Conservation (phyloP, 2,888 invertebrate species). For the Euspilapteryx auroguttella region DNA sequence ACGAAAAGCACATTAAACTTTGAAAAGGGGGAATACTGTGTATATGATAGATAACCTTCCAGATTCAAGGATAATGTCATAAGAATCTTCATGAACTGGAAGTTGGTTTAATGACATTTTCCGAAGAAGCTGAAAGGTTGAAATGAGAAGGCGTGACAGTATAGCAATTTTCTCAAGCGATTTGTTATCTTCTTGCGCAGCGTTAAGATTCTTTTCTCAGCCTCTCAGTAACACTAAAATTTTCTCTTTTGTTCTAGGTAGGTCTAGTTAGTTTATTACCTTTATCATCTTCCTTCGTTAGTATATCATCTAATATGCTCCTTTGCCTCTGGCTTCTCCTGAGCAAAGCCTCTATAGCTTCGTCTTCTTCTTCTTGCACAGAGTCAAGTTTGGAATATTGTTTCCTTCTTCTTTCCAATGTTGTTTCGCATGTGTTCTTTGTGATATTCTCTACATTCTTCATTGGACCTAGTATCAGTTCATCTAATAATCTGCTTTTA, state of each 20-base stretch:
- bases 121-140: neutral
- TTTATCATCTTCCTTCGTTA: slow-evolving; percentile 63
- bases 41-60: too few species aligned
- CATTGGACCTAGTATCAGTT: slow-evolving; percentile 34
- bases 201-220: slow-evolving; percentile 40
- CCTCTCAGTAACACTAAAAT: slow-evolving; percentile 17
- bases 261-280: slow-evolving; percentile 42
- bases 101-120: too few species aligned
- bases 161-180: neutral
- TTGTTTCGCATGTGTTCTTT: slow-evolving; percentile 36
- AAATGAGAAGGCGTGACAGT: neutral
- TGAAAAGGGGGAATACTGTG: slow-evolving; percentile 18
- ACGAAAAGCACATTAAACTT: slow-evolving; percentile 45
- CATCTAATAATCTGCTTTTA: slow-evolving; percentile 44
- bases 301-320: slow-evolving; percentile 70
- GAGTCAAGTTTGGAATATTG: slow-evolving; percentile 22
- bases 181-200: slow-evolving; percentile 27
- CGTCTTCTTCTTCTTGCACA: slow-evolving; percentile 58
- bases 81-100: too few species aligned
- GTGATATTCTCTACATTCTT: slow-evolving; percentile 35
- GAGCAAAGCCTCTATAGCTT: slow-evolving; percentile 65
- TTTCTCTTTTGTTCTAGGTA: slow-evolving; percentile 18
- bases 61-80: too few species aligned
- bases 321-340: slow-evolving; percentile 69
- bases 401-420: slow-evolving; percentile 34